Conservation (phyloP, 2,797 vertebrate species). For the Pseudochaenichthys georgianus region DNA sequence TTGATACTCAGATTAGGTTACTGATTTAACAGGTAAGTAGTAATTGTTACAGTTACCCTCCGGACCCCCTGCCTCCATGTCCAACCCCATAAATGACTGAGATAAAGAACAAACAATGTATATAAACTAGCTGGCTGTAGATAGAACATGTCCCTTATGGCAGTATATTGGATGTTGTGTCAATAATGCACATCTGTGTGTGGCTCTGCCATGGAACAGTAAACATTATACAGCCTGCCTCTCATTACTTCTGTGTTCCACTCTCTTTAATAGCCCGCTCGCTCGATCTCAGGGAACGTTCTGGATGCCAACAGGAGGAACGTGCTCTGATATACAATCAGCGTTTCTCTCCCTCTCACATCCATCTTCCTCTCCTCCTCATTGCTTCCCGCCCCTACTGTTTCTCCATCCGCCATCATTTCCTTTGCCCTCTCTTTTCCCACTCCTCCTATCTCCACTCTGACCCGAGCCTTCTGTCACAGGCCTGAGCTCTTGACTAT, state of each 20-base stretch:
- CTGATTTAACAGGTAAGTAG: no score
- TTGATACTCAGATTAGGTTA: no score
- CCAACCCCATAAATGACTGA: no score
- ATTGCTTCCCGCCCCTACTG: neutral
- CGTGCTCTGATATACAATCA: slow-evolving; percentile 62
- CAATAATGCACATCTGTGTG: slow-evolving; percentile 35
- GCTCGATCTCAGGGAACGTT: slow-evolving; percentile 56
- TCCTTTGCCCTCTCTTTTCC: neutral
- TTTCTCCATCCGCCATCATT: neutral
- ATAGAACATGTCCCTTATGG: slow-evolving; percentile 27
- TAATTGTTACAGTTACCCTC: no score
- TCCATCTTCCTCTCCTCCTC: slow-evolving; percentile 7
- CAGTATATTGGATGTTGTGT: slow-evolving; percentile 24
- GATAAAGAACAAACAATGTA: no score
- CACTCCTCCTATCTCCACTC: no score
- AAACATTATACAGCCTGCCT: slow-evolving; percentile 27
- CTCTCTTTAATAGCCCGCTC: slow-evolving; percentile 52
- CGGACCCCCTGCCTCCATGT: no score
- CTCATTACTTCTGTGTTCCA: slow-evolving; percentile 17
- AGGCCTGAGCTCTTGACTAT: no score
- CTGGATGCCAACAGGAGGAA: slow-evolving; percentile 48
- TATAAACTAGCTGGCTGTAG: neutral
- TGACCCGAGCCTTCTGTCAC: no score
- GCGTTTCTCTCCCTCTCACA: slow-evolving; percentile 17
- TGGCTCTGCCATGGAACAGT: slow-evolving; percentile 14